A percentile compares a stretch with the other conserved stretches of the same genome.
Evolutionary conservation across 37 sponge, comb jelly and placozoan genomes (phyloP).

Genomic region (Aplysina aerophoba): DNA sequence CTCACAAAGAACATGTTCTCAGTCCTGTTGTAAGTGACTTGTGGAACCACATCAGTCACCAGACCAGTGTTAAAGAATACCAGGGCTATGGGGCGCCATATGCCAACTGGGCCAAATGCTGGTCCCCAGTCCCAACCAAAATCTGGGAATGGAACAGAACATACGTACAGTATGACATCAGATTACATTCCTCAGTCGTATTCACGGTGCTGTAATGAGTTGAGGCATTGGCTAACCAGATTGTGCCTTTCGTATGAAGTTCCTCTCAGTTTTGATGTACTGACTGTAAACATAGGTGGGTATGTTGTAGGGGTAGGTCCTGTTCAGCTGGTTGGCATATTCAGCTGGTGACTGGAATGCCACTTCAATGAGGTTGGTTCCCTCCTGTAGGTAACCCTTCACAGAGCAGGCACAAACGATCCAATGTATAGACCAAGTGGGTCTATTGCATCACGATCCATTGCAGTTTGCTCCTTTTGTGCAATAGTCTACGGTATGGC

Average conservation of each 20-base stretch:
- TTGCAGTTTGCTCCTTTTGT: no score
- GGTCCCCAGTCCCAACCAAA: slow-evolving; percentile 99
- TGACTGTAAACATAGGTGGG: slow-evolving; percentile 40
- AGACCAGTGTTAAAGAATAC: slow-evolving; percentile 34
- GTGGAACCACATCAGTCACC: slow-evolving; percentile 48
- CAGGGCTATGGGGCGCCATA: slow-evolving; percentile 61
- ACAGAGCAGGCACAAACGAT: not conserved
- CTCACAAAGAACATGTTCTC: not conserved
- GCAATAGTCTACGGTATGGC: not conserved
- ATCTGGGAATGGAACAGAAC: slow-evolving; percentile 46
- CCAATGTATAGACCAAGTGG: not conserved
- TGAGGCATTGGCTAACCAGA: slow-evolving; percentile 45
- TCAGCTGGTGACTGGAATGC: slow-evolving; percentile 72
- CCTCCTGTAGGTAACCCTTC: slow-evolving; percentile 35
- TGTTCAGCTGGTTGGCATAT: slow-evolving; percentile 49
- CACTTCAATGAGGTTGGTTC: slow-evolving; percentile 52
- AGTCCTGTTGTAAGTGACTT: slow-evolving; percentile 36
- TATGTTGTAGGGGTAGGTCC: slow-evolving; percentile 66
- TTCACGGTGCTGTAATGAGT: not conserved
- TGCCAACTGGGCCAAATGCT: slow-evolving; percentile 89
- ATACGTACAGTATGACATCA: not conserved
- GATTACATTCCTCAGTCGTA: not conserved
- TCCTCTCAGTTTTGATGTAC: slow-evolving; percentile 55
- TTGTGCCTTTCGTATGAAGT: slow-evolving; percentile 89
- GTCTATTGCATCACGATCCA: no score